Percentiles rank a stretch among this genome's conserved stretches.
These are phyloP conservation scores for Microhierax caerulescens DNA, from an alignment of 2,797 vertebrate species.

Conservation along the genomic window DNA sequence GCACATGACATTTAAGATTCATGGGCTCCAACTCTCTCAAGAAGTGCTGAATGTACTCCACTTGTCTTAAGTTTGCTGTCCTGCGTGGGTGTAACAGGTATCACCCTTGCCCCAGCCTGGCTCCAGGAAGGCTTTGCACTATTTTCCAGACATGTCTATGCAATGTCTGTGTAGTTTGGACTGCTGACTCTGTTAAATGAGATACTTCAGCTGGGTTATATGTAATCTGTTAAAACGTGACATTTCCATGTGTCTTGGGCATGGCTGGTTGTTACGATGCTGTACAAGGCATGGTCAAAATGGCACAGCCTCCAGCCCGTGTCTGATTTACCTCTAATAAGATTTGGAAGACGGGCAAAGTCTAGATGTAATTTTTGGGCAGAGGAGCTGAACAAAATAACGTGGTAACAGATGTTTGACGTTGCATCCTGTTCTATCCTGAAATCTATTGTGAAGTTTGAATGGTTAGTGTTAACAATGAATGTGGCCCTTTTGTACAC, in stretches of 20 bases:
- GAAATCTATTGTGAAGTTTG: conserved; percentile 32
- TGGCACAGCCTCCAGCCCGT: accelerated
- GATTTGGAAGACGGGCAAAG: background rate
- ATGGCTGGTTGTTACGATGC: background rate
- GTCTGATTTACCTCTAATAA: background rate
- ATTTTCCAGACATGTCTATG: background rate
- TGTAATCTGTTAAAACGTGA: background rate
- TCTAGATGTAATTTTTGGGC: background rate
- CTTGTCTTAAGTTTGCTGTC: background rate
- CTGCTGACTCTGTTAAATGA: background rate
- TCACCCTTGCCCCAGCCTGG: background rate
- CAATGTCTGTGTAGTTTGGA: background rate
- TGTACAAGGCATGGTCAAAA: background rate
- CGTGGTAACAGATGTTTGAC: conserved; percentile 23
- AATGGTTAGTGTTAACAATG: conserved; percentile 19
- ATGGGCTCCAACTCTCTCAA: background rate
- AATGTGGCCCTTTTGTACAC: conserved; percentile 19
- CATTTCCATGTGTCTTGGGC: background rate
- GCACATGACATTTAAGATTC: background rate
- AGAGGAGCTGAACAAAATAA: conserved; percentile 26
- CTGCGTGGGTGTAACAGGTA: background rate
- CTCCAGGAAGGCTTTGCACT: background rate
- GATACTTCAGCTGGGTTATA: background rate
- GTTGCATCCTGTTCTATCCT: conserved; percentile 41
- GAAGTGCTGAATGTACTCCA: background rate